Evolutionary conservation across 2,797 vertebrate species (phyloP).

Genomic region (Aratinga solstitialis): DNA sequence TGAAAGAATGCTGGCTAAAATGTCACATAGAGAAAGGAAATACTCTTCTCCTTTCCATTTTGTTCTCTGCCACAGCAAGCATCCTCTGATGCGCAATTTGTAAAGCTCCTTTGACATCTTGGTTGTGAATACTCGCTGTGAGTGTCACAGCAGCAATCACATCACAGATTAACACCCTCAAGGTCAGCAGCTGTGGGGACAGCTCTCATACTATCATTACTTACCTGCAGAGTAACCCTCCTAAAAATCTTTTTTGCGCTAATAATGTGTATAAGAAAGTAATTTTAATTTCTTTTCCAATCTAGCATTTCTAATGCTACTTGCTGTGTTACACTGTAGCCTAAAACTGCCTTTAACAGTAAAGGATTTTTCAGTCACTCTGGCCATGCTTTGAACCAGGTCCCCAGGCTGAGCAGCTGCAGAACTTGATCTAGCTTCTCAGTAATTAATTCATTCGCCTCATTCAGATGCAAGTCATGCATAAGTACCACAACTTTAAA

Average conservation of each 20-base stretch:
- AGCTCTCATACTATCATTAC: neutral
- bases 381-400: slow-evolving; percentile 39
- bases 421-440: slow-evolving; percentile 74
- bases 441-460: slow-evolving; percentile 75
- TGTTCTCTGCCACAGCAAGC: slow-evolving; percentile 1
- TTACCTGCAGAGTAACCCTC: neutral
- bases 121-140: slow-evolving; percentile 26
- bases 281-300: slow-evolving; percentile 57
- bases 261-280: slow-evolving; percentile 20
- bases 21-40: neutral
- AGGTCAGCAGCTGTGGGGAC: neutral
- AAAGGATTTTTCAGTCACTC: slow-evolving; percentile 61
- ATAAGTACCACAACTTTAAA: slow-evolving; percentile 70
- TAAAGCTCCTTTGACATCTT: slow-evolving; percentile 46
- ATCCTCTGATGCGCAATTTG: slow-evolving; percentile 22
- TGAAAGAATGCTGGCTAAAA: neutral
- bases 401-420: slow-evolving; percentile 76
- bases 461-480: slow-evolving; percentile 72
- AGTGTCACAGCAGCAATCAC: slow-evolving; percentile 16
- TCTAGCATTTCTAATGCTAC: slow-evolving; percentile 56
- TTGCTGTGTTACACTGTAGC: slow-evolving; percentile 46
- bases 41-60: neutral
- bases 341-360: slow-evolving; percentile 58
- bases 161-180: slow-evolving; percentile 11
- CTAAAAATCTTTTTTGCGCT: slow-evolving; percentile 1